These are phyloP conservation scores for Bovichtus diacanthus DNA, from an alignment of 2,797 vertebrate genomes.

Conservation along the genomic window DNA sequence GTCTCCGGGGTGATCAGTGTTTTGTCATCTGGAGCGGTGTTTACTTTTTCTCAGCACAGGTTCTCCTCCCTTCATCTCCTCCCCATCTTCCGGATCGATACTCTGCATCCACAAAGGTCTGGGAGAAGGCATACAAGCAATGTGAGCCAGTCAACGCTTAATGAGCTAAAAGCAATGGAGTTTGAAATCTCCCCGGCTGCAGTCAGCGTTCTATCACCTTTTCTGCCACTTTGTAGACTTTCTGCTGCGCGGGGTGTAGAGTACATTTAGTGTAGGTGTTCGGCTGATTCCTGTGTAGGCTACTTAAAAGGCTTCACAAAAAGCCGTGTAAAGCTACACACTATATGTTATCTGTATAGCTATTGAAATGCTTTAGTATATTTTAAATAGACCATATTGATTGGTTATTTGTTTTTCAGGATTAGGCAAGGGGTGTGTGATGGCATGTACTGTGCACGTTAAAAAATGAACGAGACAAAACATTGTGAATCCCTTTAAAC, in stretches of 20 bases:
- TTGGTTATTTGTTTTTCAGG: not conserved
- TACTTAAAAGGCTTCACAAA: conserved; percentile 10
- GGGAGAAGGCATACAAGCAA: conserved; percentile 85
- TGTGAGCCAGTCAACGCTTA: conserved; percentile 80
- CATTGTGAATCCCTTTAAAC: conserved; percentile 20
- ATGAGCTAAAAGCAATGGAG: conserved; percentile 63
- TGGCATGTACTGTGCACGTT: not conserved
- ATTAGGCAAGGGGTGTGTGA: not conserved
- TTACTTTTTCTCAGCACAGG: conserved; percentile 88
- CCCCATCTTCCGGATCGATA: conserved; percentile 87
- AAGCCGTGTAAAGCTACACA: not conserved
- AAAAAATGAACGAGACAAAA: conserved; percentile 14
- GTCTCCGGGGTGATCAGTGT: conserved; percentile 90
- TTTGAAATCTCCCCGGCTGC: conserved; percentile 69
- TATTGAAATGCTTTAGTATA: not conserved
- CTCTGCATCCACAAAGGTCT: conserved; percentile 88
- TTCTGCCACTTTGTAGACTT: conserved; percentile 56
- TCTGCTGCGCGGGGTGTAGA: conserved; percentile 7
- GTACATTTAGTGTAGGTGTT: conserved; percentile 42
- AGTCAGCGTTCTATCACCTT: conserved; percentile 49
- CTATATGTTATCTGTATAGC: not conserved
- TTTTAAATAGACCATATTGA: not conserved
- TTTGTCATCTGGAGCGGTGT: conserved; percentile 93
- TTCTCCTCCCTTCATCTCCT: conserved; percentile 83
- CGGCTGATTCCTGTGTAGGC: conserved; percentile 13